Evolutionary conservation across 2,888 invertebrate genomes (phyloP).

Genomic region (Lithophane ornitopus): DNA sequence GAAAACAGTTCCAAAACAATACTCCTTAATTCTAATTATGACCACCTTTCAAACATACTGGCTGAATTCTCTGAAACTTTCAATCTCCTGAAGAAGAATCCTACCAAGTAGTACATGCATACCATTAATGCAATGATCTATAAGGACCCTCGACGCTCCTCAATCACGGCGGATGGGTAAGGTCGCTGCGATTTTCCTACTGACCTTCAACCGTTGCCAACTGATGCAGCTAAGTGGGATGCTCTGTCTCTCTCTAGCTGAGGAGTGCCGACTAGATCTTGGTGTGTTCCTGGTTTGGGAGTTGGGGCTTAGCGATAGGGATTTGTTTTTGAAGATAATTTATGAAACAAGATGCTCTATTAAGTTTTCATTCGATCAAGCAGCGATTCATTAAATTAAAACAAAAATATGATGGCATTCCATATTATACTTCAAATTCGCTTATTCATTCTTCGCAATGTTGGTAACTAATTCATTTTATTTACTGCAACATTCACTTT

Average conservation of each 20-base stretch:
- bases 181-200: conserved; percentile 69
- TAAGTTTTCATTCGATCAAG: background rate
- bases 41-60: background rate
- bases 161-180: conserved; percentile 69
- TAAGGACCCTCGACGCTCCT: conserved; percentile 47
- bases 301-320: background rate
- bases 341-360: background rate
- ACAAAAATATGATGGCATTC: background rate
- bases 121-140: conserved; percentile 52
- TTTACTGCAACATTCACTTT: too few species aligned
- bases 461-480: too few species aligned
- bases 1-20: background rate
- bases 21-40: background rate
- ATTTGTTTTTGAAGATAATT: background rate
- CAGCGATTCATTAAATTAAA: too few species aligned
- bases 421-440: too few species aligned
- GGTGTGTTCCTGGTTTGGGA: conserved; percentile 36
- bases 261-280: conserved; percentile 24
- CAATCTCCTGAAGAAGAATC: background rate
- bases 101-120: conserved; percentile 1
- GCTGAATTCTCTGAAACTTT: background rate
- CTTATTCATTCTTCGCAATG: too few species aligned
- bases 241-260: conserved; percentile 55
- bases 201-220: conserved; percentile 69
- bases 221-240: conserved; percentile 63